phyloP scores from a whole-genome alignment of 2,888 invertebrate genomes.

The Thereva nobilitata region DNA sequence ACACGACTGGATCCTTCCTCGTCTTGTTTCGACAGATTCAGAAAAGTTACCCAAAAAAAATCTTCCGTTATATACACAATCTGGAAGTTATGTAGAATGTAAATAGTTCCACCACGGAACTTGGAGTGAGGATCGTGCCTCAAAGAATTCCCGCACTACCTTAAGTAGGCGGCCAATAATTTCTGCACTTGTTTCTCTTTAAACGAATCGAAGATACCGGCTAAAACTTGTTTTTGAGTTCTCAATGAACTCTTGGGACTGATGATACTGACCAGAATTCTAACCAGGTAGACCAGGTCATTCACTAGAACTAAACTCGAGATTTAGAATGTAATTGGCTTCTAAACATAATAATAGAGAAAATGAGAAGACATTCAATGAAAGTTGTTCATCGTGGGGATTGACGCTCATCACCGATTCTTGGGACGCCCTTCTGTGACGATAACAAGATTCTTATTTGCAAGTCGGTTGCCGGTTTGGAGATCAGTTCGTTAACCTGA shows the following conservation, averaged over 20 bases:
- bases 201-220: not conserved
- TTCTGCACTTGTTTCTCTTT: slow-evolving; percentile 17
- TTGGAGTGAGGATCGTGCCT: not conserved
- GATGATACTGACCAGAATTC: not conserved
- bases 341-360: too few species aligned
- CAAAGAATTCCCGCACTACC: not conserved
- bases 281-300: slow-evolving; percentile 19
- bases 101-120: not conserved
- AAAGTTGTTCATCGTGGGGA: too few species aligned
- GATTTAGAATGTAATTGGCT: too few species aligned
- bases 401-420: too few species aligned
- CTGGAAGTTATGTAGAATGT: slow-evolving; percentile 4
- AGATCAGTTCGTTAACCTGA: too few species aligned
- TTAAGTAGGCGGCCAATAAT: slow-evolving; percentile 14
- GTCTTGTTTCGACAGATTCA: not conserved
- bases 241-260: not conserved
- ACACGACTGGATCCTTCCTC: not conserved
- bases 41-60: slow-evolving; percentile 11
- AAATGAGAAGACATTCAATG: too few species aligned
- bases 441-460: too few species aligned
- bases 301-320: slow-evolving; percentile 2
- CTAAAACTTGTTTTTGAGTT: slow-evolving; percentile 3
- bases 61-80: slow-evolving; percentile 26
- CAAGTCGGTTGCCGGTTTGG: too few species aligned
- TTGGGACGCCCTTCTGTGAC: too few species aligned